Base-by-base conservation (phyloP, 2,797 vertebrate genomes). In the Amniataba percoides region DNA sequence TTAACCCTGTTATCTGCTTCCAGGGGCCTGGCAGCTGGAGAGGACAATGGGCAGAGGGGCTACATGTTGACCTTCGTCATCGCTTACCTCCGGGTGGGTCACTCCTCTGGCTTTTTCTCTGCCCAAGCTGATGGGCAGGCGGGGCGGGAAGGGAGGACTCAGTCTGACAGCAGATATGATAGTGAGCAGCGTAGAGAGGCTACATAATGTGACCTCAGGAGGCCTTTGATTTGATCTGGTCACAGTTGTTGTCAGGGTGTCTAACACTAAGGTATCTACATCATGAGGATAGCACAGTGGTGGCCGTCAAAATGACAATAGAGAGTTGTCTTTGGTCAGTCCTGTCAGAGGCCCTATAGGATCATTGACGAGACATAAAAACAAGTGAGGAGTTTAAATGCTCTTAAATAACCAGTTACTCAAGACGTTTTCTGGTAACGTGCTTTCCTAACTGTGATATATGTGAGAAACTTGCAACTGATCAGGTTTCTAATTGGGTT, bases 31-130 rank as follows among this genome's bases (percentile, higher is more conserved):
- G 98, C 98, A 93, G 97, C 97, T 92, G 98, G 98, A 94, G 98
- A 99, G 95, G 98, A 99, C 95, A 99, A 99, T 92, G 98, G 98
- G 74, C 98, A 99, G 93, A 97, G 97, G 93, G 98, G 98, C 86
- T 99, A 99, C 94, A 97, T 99, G 96, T 93, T 99, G 93, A 99
- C 98, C 71, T 99, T 98, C 91, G 96, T 99, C 93, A 99, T 99
- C 11, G 98, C 98, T 84, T 99, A 99, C 92, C 95, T 99, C 91
- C 97, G 98, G 95, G 98, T 99, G 95, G 88, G 97, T 97, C 87
- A 77, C 71, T 89, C 60, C 69, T 86, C 68, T 85, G 43, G 60
- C 64, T 83, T 72, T 81, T 31, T 73, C 78, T 48, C 52, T 31
- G 11, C 57, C 56, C 59, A 58, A 53, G 43, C 80, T 89, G 88